These are phyloP conservation scores for Artemia sp. DNA, from an alignment of 2,888 invertebrate genomes.

Conservation along the genomic window DNA sequence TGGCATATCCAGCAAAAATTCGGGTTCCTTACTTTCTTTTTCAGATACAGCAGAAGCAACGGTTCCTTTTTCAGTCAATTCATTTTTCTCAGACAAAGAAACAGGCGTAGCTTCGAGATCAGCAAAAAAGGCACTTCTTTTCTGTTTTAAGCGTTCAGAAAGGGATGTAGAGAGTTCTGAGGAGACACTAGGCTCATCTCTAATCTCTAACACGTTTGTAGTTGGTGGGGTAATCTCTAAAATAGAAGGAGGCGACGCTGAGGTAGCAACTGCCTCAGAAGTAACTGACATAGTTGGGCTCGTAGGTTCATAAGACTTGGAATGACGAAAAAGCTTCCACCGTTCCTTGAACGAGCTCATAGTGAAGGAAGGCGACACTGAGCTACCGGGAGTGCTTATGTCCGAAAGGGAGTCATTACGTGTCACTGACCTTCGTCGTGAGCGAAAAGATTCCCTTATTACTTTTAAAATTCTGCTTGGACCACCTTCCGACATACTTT, in stretches of 20 bases:
- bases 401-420: not conserved
- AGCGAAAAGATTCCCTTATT: not conserved
- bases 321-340: not conserved
- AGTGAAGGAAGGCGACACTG: not conserved
- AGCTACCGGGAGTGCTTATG: not conserved
- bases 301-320: not conserved
- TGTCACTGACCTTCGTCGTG: not conserved
- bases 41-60: not conserved
- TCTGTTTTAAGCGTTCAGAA: not conserved
- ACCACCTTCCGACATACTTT: not conserved
- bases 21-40: not conserved
- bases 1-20: not conserved
- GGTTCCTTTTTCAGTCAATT: not conserved
- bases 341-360: not conserved
- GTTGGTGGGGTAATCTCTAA: not conserved
- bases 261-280: not conserved
- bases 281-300: not conserved
- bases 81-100: not conserved
- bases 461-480: not conserved
- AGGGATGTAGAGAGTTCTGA: not conserved
- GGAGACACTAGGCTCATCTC: too few relatives aligned
- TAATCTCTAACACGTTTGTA: not conserved
- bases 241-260: not conserved
- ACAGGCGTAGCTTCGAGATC: not conserved
- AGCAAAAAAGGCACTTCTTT: constrained; percentile 14